phyloP scores from a whole-genome alignment of 1,140 invertebrate genomes.

The Drosophila sp. region DNA sequence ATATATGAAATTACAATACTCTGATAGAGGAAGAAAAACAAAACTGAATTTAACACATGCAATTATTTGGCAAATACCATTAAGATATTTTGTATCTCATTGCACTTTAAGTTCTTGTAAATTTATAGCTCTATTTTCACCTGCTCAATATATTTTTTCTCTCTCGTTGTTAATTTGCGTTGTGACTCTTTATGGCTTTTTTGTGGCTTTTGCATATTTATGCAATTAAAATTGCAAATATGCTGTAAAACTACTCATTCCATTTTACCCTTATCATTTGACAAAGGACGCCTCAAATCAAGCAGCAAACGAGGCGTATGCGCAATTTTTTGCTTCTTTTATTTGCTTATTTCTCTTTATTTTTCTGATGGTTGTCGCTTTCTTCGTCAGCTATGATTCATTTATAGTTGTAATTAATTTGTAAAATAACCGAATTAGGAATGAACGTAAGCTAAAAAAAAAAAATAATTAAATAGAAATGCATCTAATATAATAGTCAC shows the following conservation, averaged over 20 bases:
- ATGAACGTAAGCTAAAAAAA: too few species aligned
- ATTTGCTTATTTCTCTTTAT: too few species aligned
- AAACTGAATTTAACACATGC: neutral
- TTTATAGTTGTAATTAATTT: constrained; percentile 6
- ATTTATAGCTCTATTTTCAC: constrained; percentile 11
- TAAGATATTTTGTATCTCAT: neutral
- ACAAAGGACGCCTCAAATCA: constrained; percentile 33
- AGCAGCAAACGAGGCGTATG: constrained; percentile 41
- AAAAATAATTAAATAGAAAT: too few species aligned
- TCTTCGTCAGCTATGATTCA: neutral
- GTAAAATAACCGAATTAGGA: too few species aligned
- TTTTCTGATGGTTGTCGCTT: too few species aligned
- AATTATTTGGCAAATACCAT: neutral
- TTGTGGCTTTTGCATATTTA: constrained; percentile 54
- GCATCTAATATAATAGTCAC: too few species aligned
- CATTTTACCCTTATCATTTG: neutral
- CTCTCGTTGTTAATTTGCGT: neutral
- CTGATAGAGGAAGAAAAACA: too few species aligned
- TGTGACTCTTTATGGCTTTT: constrained; percentile 25
- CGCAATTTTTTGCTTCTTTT: constrained; percentile 15
- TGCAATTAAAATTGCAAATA: constrained; percentile 61
- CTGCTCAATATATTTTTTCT: neutral
- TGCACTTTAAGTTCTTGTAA: neutral
- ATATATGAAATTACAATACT: neutral
- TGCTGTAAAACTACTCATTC: constrained; percentile 18